Conservation (phyloP, 2,888 invertebrate species). For the Eupeodes luniger region DNA sequence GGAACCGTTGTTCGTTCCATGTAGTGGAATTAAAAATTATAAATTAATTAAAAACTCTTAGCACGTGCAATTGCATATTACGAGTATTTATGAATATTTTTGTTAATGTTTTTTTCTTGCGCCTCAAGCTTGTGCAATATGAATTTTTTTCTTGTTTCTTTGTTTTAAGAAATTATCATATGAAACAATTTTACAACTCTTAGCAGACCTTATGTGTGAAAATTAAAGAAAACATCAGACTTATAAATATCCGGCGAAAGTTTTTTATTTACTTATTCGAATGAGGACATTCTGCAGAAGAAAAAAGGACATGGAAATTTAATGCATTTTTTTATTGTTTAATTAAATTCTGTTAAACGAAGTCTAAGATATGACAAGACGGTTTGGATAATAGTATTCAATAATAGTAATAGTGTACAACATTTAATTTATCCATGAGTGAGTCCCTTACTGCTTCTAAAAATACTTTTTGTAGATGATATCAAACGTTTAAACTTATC, state of each 20-base stretch:
- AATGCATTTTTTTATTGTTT: too few species aligned
- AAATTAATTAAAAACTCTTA: slow-evolving; percentile 3
- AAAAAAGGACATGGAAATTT: too few species aligned
- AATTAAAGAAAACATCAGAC: background rate
- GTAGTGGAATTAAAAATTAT: background rate
- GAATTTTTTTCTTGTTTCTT: background rate
- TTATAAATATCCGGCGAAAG: slow-evolving; percentile 18
- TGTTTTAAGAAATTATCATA: slow-evolving; percentile 1
- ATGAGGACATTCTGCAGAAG: too few species aligned
- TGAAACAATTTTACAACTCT: background rate
- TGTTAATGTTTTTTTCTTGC: background rate
- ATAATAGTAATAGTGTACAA: too few species aligned
- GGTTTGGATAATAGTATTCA: too few species aligned
- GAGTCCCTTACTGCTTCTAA: too few species aligned
- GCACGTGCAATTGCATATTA: slow-evolving; percentile 33
- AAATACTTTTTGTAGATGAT: too few species aligned
- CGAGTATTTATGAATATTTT: background rate
- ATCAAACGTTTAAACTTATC: too few species aligned
- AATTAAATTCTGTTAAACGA: too few species aligned
- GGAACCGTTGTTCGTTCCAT: background rate
- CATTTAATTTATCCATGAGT: too few species aligned
- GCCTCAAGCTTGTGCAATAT: background rate
- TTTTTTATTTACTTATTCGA: background rate
- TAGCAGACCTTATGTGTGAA: background rate
- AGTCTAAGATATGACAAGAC: too few species aligned